Evolutionary conservation across 2,797 vertebrate genomes (phyloP), one percentile per base, ranked within the genome.

Genomic region (Cossypha caffra): DNA sequence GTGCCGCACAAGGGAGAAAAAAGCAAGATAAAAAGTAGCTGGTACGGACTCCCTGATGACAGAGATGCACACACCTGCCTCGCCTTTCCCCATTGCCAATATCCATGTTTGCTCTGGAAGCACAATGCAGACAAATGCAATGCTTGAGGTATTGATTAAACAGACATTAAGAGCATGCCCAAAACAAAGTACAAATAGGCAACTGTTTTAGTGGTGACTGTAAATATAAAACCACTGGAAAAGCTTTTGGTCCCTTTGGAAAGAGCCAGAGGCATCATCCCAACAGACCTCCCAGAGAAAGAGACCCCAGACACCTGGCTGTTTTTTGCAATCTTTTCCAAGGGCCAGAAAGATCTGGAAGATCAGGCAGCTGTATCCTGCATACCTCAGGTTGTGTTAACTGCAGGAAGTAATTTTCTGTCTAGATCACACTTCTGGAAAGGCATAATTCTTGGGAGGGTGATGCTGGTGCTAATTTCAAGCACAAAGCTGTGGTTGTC

Each of bases 11-110:
- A 79, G 29, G 35, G 12, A 54, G 42, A 38, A 79, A 66, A 66
- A 45, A 25, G 7, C 13, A 68, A 66, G 28, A 37, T 4, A 71
- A 86, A 88, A 84, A 77, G 40, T 77, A 81, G 43, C 54, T 50
- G n/a, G 8, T 51, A 33, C 7, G 16, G 93, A 62, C 26, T 91
- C 91, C 62, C 76, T 75, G 48, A 31, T 75, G 68, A 61, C 11
- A 83, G 68, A 58, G 25, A 64, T 19, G 42, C 68, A 69, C 85
- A 88, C 93, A 93, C 64, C 93, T 97, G 93, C 90, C 62, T 91
- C 42, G 13, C 31, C 7, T 68, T 86, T 73, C 54, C 76, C 76
- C 0, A 0, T 29, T 8, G 11, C 31, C 64, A 85, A 67, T 38
- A 55, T 11, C 25, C 35, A 1, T 2, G 38, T 5, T 73, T 0